Base-by-base conservation (phyloP, 2,797 vertebrate genomes). In the Clarias pachynema region DNA sequence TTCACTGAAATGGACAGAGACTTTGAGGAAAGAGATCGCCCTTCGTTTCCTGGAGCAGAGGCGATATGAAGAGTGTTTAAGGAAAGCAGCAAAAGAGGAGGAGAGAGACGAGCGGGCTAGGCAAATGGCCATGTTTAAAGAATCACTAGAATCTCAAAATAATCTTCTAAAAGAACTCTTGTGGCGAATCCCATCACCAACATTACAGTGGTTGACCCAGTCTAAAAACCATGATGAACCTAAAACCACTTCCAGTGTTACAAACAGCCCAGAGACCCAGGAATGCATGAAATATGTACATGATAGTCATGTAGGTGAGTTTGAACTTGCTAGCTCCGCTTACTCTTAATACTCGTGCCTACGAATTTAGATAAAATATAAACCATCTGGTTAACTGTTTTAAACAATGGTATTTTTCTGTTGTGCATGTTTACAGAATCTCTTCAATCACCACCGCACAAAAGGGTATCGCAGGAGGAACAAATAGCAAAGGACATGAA, bases 151-250 rank as follows among this genome's bases (percentile, higher is more conserved):
- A 57, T 75, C 16, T 75, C 73, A 75, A 53, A 73, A 73, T 53
- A 26, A 74, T 74, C n/a, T 73, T 40, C 40, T 73, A 49, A 73
- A 40, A 73, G 72, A 74, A 56, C 44, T 53, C n/a, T 56, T 74
- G 72, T 3, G 6, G 72, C 14, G 73, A 56, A 57, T 56, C 49
- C 26, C 53, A 31, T 75, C 73, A 29, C 3, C 49, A 56, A 29
- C n/a, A 20, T 20, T 16, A 29, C 26, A 75, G 26, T 20, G 4
- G 26, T 53, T 57, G 31, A 31, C 18, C 26, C 26, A 16, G 2
- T 57, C 8, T 77, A 57, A 77, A 77, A 57, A 18, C 29, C 57
- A 31, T 5, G 26, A 8, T 57, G 29, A 24, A 77, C 53, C 73
- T 77, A 18, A 57, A 57, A 31, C 26, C 53, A 31, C 18, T 20